Percentiles rank a stretch among this genome's conserved stretches.
These are phyloP conservation scores for Platycheirus rosarum DNA, from an alignment of 2,888 invertebrate genomes.

Conservation along the genomic window DNA sequence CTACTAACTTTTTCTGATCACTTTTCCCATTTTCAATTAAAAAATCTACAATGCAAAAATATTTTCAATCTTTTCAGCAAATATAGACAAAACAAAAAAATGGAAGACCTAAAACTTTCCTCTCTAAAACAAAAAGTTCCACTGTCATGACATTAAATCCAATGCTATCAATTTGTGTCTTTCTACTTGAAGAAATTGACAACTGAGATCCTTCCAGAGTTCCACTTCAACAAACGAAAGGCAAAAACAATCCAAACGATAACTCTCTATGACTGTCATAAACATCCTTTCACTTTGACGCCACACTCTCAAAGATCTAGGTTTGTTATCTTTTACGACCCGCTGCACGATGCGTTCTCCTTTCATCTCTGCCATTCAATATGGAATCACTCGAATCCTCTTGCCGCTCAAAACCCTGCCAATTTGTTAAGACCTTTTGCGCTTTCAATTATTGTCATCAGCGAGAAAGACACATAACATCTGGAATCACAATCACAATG, in stretches of 20 bases:
- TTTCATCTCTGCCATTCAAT: neutral
- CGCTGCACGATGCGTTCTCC: constrained; percentile 24
- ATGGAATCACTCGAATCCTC: neutral
- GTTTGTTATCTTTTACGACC: constrained; percentile 47
- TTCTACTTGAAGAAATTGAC: constrained; percentile 14
- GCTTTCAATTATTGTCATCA: constrained; percentile 13
- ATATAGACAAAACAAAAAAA: neutral
- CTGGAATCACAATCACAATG: constrained; percentile 39
- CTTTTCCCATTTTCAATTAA: too few relatives aligned
- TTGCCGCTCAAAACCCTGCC: neutral
- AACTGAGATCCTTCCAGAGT: constrained; percentile 16
- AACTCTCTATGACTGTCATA: constrained; percentile 41
- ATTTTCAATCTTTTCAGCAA: neutral
- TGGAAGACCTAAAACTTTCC: constrained; percentile 1
- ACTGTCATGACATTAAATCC: neutral
- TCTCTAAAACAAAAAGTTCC: neutral
- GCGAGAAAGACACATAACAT: constrained; percentile 7
- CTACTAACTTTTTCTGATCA: neutral
- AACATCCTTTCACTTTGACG: constrained; percentile 66
- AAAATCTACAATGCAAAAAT: too few relatives aligned
- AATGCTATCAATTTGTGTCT: constrained; percentile 19
- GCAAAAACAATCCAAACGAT: constrained; percentile 21
- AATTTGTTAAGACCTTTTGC: constrained; percentile 45
- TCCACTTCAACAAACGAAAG: neutral
- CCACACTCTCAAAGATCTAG: constrained; percentile 8